Evolutionary conservation across 2,888 invertebrate species (phyloP), one percentile per base, ranked within the genome.

Genomic region (Heteromyza rotundicornis): DNA sequence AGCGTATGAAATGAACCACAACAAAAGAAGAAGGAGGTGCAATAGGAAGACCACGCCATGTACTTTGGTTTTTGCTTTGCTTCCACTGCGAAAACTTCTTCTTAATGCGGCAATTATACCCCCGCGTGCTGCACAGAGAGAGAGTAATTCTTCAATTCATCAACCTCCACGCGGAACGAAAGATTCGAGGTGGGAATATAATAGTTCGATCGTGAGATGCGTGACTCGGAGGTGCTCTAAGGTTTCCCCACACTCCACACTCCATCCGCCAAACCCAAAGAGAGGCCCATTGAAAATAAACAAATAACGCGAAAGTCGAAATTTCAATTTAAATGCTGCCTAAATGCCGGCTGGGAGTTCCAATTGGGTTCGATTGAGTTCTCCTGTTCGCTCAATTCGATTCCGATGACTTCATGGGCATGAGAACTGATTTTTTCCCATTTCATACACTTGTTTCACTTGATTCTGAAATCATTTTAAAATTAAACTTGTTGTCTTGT

Each of bases 151-250:
- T n/a, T n/a, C 40, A 40, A 40, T 10, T 10, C 40, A 7, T n/a
- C 47, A 47, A 20, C 47, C n/a, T 3, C 47, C 5, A 19, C 20
- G n/a, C n/a, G n/a, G n/a, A n/a, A n/a, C n/a, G n/a, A n/a, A n/a
- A n/a, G 20, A 19, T 17, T 5, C 47, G 73, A 75, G 76, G 75
- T 75, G 71, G 74, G 77, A 73, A 75, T 73, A 78, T 81, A 81
- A 81, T 81, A 78, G 80, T 77, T 78, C 75, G 77, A 78, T 81
- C 81, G 81, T 81, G 81, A 81, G 79, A 79, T 81, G 81, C 81
- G 81, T 81, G 81, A 81, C 79, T 79, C 90, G 87, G 32, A 27
- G n/a, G n/a, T n/a, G n/a, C n/a, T n/a, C n/a, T n/a, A n/a, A n/a
- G n/a, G n/a, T n/a, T n/a, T n/a, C n/a, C n/a, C n/a, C n/a, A n/a